Evolutionary conservation across 2,797 vertebrate species (phyloP).

Genomic region (Crax fasciolata): DNA sequence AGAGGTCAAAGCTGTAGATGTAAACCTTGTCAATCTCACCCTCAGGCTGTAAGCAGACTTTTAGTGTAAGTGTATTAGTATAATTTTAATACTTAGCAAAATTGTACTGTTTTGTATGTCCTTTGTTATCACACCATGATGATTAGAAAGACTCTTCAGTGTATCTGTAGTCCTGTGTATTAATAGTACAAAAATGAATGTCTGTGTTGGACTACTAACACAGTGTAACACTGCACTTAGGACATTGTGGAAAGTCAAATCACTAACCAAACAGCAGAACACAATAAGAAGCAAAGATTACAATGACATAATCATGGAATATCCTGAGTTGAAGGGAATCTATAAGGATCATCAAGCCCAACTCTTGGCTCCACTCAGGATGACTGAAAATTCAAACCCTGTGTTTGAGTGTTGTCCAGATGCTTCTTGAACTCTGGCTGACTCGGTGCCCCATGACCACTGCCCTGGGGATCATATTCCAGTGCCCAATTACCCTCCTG

Average conservation of each 20-base stretch:
- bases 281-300: neutral
- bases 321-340: too few relatives aligned
- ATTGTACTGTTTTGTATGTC: neutral
- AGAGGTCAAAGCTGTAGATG: neutral
- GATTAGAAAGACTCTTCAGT: neutral
- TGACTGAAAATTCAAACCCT: too few relatives aligned
- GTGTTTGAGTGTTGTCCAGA: too few relatives aligned
- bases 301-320: neutral
- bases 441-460: too few relatives aligned
- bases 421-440: too few relatives aligned
- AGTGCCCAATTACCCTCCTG: too few relatives aligned
- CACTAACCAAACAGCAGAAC: neutral
- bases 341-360: too few relatives aligned
- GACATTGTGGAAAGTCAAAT: neutral
- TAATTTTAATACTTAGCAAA: neutral
- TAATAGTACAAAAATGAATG: neutral
- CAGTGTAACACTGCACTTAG: neutral
- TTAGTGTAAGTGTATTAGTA: neutral
- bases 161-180: neutral
- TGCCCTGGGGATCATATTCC: too few relatives aligned
- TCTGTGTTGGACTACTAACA: neutral
- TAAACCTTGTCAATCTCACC: neutral
- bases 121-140: neutral
- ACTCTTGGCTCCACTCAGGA: too few relatives aligned
- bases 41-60: neutral